phyloP scores from a whole-genome alignment of 23 tunicate species.

The Halocynthia roretzi region DNA sequence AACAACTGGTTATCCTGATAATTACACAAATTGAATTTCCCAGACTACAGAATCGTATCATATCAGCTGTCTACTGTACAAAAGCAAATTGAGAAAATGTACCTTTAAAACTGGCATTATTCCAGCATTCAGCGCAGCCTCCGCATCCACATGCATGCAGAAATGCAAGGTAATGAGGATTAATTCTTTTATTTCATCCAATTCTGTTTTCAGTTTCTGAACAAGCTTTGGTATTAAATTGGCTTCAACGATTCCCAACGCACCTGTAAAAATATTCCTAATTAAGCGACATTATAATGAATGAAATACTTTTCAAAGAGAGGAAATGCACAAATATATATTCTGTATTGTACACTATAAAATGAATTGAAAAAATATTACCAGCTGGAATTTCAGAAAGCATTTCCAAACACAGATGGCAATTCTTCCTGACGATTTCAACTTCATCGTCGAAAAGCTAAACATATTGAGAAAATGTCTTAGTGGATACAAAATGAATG shows the following conservation, averaged over 20 bases:
- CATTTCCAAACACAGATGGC: constrained; percentile 55
- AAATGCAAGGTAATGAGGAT: constrained; percentile 74
- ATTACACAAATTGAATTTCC: no score
- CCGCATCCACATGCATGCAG: constrained; percentile 49
- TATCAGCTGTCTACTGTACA: no score
- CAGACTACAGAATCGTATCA: no score
- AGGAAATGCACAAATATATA: background rate
- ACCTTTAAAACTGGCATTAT: constrained; percentile 56
- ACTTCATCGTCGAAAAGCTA: constrained; percentile 88
- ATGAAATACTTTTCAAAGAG: background rate
- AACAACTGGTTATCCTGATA: no score
- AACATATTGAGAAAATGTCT: background rate
- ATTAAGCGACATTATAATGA: background rate
- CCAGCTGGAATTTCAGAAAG: constrained; percentile 62
- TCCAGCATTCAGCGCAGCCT: constrained; percentile 43
- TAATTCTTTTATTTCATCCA: constrained; percentile 44
- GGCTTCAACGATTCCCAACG: constrained; percentile 60
- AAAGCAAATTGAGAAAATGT: background rate
- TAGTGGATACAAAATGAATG: no score
- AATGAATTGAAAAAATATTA: background rate
- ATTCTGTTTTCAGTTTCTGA: constrained; percentile 46
- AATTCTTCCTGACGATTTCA: constrained; percentile 68
- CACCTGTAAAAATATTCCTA: constrained; percentile 38
- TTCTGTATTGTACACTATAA: background rate
- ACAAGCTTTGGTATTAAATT: constrained; percentile 59